Evolutionary conservation across 2,888 invertebrate species (phyloP).

Genomic region (Agapetus fuscipes): DNA sequence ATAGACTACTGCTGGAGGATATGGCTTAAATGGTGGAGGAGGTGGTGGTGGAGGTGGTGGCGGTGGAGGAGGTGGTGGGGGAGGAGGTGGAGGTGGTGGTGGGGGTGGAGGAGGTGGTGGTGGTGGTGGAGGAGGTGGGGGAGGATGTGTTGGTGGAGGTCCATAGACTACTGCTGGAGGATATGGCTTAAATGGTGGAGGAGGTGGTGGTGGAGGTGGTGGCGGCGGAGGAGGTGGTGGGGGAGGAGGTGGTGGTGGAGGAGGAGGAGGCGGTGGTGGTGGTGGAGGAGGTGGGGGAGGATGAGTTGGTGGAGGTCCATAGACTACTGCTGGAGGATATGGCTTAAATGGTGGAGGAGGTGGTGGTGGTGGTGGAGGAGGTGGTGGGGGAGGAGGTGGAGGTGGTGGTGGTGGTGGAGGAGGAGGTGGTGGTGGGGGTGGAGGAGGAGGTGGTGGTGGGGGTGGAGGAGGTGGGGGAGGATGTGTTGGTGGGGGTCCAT

Average conservation of each 20-base stretch:
- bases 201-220: constrained; percentile 11
- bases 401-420: not conserved
- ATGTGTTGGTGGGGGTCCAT: constrained; percentile 22
- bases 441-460: not conserved
- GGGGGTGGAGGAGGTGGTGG: constrained; percentile 8
- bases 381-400: not conserved
- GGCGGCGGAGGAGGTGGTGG: constrained; percentile 22
- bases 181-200: constrained; percentile 5
- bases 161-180: constrained; percentile 9
- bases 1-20: not conserved
- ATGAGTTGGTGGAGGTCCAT: constrained; percentile 11
- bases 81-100: constrained; percentile 17
- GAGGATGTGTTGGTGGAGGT: no score
- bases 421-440: not conserved
- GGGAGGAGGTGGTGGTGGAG: constrained; percentile 16
- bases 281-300: constrained; percentile 3
- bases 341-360: no score
- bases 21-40: constrained; percentile 17
- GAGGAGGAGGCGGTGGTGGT: constrained; percentile 19
- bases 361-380: not conserved
- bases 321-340: constrained; percentile 24
- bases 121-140: constrained; percentile 9
- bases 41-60: constrained; percentile 19
- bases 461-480: constrained; percentile 1
- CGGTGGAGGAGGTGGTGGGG: constrained; percentile 18